Percentiles rank a stretch among this genome's conserved stretches.
Evolutionary conservation across 2,113 vertebrate species (phyloP).

Genomic region (Grammomys surdaster): DNA sequence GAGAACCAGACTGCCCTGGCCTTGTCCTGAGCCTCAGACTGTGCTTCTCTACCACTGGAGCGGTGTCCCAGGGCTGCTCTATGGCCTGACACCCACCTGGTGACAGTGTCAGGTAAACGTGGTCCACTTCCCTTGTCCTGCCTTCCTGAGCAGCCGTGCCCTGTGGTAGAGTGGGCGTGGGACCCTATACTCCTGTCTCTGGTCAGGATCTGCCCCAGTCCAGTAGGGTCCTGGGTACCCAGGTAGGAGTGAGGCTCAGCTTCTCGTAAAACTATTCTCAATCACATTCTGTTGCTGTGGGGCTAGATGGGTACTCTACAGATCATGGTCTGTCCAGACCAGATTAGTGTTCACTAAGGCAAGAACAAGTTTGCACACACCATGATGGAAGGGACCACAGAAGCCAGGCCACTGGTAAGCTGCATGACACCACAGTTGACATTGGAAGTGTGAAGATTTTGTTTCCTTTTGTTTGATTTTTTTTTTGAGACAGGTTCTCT

Average conservation of each 20-base stretch:
- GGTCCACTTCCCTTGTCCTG: too few species aligned
- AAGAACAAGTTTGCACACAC: not conserved
- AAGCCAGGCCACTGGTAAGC: not conserved
- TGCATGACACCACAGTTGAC: not conserved
- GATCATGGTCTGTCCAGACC: too few species aligned
- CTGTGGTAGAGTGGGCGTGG: too few species aligned
- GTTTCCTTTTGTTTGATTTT: not conserved
- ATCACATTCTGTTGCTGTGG: not conserved
- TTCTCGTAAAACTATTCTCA: not conserved
- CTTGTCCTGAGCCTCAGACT: too few species aligned
- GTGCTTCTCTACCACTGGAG: too few species aligned
- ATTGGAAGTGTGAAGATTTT: not conserved
- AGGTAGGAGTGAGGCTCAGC: not conserved
- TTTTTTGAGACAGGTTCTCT: not conserved
- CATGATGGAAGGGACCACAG: accelerated
- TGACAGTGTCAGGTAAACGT: too few species aligned
- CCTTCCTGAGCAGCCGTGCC: too few species aligned
- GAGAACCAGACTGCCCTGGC: too few species aligned
- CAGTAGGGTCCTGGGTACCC: not conserved
- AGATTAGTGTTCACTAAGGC: not conserved
- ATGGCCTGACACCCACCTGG: too few species aligned
- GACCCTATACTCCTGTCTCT: not conserved
- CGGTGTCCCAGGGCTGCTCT: too few species aligned
- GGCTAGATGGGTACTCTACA: not conserved
- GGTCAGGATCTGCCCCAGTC: not conserved